Evolutionary conservation across 2,797 vertebrate species (phyloP), one percentile per base, ranked within the genome.

Genomic region (Philypnodon macrostomus): DNA sequence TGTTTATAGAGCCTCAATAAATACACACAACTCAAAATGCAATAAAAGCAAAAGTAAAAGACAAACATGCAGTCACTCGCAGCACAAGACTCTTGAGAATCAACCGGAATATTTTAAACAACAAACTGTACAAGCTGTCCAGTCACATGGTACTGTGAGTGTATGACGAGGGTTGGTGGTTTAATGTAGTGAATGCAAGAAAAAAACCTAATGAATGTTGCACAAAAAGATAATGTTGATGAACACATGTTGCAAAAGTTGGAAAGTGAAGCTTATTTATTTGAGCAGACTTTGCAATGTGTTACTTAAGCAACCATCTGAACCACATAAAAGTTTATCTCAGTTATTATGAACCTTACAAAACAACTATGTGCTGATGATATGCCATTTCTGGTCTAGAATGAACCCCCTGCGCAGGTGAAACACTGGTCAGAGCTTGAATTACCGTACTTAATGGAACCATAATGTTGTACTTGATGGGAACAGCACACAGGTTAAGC

Each of bases 1-100:
- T n/a, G n/a, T n/a, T n/a, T n/a, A n/a, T n/a, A n/a, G n/a, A 16
- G 18, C 19, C 27, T 30, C 11, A 11, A 50, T 53, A 68, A 62
- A 62, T 35, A 44, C 55, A 24, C 45, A 23, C 35, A 63, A 69
- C 57, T 13, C 5, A 50, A 37, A 57, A 70, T 69, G 79, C 65
- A 67, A 24, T 46, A 46, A 32, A 19, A 54, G 40, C 55, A 36
- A 34, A 41, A 42, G 51, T 41, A 70, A 48, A 7, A 46, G 72
- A 85, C 73, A 80, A 48, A 81, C 85, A 88, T 88, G 88, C 88
- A 84, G 64, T 66, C 63, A 54, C 58, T 49, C 35, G 35, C 53
- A 60, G 38, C 49, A 54, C 51, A 51, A 47, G 33, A 48, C 34
- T 31, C 12, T 50, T 16, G 30, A 26, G 26, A 36, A 48, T 62